phyloP scores from a whole-genome alignment of 2,888 invertebrate genomes.

The Agrypnus murinus region DNA sequence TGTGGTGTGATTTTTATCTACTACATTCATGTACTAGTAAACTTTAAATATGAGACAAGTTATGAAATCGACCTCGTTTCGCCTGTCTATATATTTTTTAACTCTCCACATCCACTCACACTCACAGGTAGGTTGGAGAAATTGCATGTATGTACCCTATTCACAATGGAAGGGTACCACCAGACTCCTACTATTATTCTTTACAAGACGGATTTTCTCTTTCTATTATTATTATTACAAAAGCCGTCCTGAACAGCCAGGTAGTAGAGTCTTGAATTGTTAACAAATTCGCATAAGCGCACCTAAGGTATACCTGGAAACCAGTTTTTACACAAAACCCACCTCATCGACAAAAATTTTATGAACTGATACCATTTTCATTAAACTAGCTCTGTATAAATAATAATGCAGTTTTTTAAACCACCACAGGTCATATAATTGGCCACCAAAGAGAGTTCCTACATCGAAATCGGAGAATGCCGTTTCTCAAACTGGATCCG shows the following conservation, averaged over 20 bases:
- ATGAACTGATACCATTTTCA: constrained; percentile 34
- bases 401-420: constrained; percentile 39
- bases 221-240: constrained; percentile 4
- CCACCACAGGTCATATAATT: constrained; percentile 34
- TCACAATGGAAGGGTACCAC: constrained; percentile 35
- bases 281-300: neutral
- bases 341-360: neutral
- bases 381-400: too few relatives aligned
- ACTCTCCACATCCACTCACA: constrained; percentile 1
- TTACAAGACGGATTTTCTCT: constrained; percentile 17
- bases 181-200: constrained; percentile 26
- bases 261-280: neutral
- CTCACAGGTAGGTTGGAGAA: constrained; percentile 33
- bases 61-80: constrained; percentile 40
- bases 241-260: constrained; percentile 12
- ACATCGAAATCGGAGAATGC: constrained; percentile 56
- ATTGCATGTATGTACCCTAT: constrained; percentile 9
- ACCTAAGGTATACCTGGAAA: constrained; percentile 23
- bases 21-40: constrained; percentile 15
- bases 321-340: neutral
- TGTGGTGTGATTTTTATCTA: constrained; percentile 6
- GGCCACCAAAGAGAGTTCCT: constrained; percentile 33
- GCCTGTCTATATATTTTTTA: constrained; percentile 20
- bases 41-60: constrained; percentile 34
- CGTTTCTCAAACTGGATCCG: constrained; percentile 60